phyloP scores from a whole-genome alignment of 2,113 vertebrate species.

The Spea multiplicata region DNA sequence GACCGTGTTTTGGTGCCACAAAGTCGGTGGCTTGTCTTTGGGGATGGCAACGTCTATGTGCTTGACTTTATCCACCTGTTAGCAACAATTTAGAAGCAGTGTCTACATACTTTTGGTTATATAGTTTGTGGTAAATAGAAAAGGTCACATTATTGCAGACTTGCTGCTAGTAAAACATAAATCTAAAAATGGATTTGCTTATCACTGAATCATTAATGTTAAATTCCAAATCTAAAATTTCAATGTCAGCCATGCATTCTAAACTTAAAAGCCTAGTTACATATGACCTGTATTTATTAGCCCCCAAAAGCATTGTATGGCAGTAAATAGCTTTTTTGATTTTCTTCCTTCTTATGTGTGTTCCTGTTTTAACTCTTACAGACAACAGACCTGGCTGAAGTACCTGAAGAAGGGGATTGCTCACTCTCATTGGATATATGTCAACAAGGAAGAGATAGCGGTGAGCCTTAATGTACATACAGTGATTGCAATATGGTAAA shows the following conservation, averaged over 20 bases:
- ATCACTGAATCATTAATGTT: background rate
- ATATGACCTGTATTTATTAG: too few relatives aligned
- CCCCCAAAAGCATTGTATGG: too few relatives aligned
- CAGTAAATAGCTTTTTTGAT: background rate
- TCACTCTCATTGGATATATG: slow-evolving; percentile 69
- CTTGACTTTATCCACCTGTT: too few relatives aligned
- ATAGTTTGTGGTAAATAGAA: too few relatives aligned
- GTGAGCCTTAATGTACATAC: slow-evolving; percentile 63
- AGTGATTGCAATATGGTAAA: too few relatives aligned
- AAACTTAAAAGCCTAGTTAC: background rate
- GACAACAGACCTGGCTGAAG: slow-evolving; percentile 86
- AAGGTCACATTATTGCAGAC: too few relatives aligned
- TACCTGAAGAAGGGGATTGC: slow-evolving; percentile 80
- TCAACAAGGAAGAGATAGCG: slow-evolving; percentile 86
- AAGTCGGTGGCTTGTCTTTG: too few relatives aligned
- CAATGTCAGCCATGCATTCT: background rate
- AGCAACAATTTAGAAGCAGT: too few relatives aligned
- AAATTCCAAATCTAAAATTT: background rate
- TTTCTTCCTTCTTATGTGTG: background rate
- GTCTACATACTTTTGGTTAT: too few relatives aligned
- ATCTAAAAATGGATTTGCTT: background rate
- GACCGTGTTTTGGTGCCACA: too few relatives aligned
- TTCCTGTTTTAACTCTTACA: slow-evolving; percentile 57
- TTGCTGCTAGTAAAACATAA: too few relatives aligned
- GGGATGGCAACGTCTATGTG: too few relatives aligned